Conservation (phyloP, 2,797 vertebrate genomes). For the Mus spretus region DNA sequence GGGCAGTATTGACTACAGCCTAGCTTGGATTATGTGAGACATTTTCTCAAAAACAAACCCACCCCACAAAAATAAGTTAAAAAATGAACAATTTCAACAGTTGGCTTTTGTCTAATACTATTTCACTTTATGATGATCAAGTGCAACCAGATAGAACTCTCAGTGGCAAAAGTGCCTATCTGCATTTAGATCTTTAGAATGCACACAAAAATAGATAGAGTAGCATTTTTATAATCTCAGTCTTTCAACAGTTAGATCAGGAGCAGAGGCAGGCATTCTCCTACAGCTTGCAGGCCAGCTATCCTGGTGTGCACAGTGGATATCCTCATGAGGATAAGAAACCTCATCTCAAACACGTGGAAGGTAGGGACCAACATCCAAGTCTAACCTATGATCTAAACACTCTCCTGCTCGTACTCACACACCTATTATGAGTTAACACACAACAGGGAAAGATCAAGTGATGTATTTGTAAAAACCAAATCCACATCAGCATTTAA, state of each 20-base stretch:
- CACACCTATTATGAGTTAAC: too few relatives aligned
- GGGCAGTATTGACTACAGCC: background rate
- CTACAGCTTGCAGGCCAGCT: background rate
- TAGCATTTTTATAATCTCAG: background rate
- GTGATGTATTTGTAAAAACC: background rate
- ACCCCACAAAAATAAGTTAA: background rate
- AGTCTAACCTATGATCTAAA: background rate
- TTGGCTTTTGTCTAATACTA: background rate
- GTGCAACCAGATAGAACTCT: background rate
- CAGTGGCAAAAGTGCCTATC: background rate
- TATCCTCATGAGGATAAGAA: background rate
- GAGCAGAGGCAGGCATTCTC: too few relatives aligned
- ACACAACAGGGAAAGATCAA: background rate
- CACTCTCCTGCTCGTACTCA: background rate
- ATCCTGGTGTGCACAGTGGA: background rate
- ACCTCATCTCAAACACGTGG: background rate
- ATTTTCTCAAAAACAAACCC: background rate
- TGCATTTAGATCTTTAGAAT: background rate
- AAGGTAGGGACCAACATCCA: background rate
- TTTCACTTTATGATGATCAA: constrained; percentile 19
- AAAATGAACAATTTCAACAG: background rate
- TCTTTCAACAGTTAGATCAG: background rate
- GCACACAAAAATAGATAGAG: background rate
- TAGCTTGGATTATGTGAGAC: background rate
- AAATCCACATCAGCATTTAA: background rate